These are phyloP conservation scores for Microctenopoma steveboyesi DNA, from an alignment of 2,797 vertebrate genomes.

Conservation along the genomic window DNA sequence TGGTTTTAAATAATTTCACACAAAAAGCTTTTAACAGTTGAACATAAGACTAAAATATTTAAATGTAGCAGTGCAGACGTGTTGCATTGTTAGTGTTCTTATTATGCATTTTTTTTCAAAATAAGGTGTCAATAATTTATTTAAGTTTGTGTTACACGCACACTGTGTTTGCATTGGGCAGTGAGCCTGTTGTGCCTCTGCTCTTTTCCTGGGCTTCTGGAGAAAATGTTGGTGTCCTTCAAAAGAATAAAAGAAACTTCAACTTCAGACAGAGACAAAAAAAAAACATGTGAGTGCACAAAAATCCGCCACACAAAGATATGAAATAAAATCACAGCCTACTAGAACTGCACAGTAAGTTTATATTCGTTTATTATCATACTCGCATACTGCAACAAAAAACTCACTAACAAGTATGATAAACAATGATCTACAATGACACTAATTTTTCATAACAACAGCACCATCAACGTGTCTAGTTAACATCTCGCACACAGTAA, in stretches of 20 bases:
- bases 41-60: conserved; percentile 38
- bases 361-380: conserved; percentile 3
- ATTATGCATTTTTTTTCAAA: conserved; percentile 44
- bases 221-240: conserved; percentile 38
- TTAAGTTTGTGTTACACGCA: not conserved
- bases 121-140: conserved; percentile 41
- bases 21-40: conserved; percentile 40
- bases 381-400: not conserved
- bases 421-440: conserved; percentile 40
- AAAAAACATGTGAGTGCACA: not conserved
- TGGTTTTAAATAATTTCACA: conserved; percentile 62
- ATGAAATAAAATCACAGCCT: not conserved
- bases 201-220: conserved; percentile 11
- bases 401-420: conserved; percentile 27
- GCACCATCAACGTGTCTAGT: conserved; percentile 52
- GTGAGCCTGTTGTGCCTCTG: conserved; percentile 5
- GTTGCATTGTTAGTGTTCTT: conserved; percentile 16
- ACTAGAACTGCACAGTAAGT: not conserved
- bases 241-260: conserved; percentile 33
- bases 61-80: conserved; percentile 18
- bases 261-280: not conserved
- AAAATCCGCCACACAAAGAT: conserved; percentile 2
- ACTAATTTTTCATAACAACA: conserved; percentile 44
- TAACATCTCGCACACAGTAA: conserved; percentile 39
- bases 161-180: not conserved